Base-by-base conservation (phyloP, 2,113 vertebrate species). In the Otocyon megalotis region DNA sequence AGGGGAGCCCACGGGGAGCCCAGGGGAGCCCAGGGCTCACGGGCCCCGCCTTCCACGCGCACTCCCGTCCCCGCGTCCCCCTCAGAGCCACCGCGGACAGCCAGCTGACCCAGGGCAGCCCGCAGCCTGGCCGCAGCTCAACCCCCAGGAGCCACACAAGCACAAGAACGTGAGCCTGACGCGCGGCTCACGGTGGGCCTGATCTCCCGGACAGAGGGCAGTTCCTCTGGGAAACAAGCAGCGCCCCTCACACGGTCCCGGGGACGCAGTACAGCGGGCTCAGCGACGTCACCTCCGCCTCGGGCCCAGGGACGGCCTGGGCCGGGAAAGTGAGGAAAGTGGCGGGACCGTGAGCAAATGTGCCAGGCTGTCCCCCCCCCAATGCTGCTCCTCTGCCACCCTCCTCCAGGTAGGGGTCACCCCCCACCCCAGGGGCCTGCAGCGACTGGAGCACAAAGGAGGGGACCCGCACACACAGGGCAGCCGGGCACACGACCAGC, bases 1-100 rank as follows among this genome's bases (percentile, higher is more conserved):
- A 43, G 37, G 37, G 37, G 37, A 43, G 37, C 37, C 37, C 37
- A 4, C n/a, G 37, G 4, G 37, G 37, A 43, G 71, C 71, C 32
- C 19, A 43, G 2, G 2, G 65, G 32, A 28, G 28, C 50, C 69
- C 30, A 11, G 14, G 20, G 26, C 32, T 69, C 20, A 80, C 53
- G 6, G 20, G 32, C 0, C 13, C 30, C 26, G 63, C 28, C 60
- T 60, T 69, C 58, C 20, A 53, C 8, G 50, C 0, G 0, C 9
- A 28, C 0, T 6, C 54, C 30, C 10, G 30, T 20, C 8, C 14
- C 0, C 1, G 58, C 5, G 1, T 20, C 48, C 50, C 81, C 62
- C 32, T 15, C 53, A 56, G 43, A 24, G 2, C 15, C n/a, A 13
- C 53, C 35, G 3, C 28, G 79, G 56, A 30, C 15, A 37, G 53